These are phyloP conservation scores for Hipparchia sbordonii DNA, from an alignment of 2,888 invertebrate genomes.

Conservation along the genomic window DNA sequence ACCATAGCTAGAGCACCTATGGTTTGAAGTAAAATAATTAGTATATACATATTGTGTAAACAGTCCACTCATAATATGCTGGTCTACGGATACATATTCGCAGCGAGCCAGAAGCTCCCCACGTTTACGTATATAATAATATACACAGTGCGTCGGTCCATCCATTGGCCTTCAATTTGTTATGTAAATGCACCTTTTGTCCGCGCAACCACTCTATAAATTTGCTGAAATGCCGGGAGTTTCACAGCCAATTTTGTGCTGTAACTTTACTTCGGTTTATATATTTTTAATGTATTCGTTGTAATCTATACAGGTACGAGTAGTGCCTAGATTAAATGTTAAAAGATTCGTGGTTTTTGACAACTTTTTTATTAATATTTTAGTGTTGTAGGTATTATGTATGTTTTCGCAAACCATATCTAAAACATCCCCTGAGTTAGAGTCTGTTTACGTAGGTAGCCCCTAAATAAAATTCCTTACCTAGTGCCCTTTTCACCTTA, in stretches of 20 bases:
- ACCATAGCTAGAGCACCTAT: no score
- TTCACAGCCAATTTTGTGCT: slow-evolving; percentile 43
- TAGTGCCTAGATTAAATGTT: not conserved
- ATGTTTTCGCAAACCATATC: no score
- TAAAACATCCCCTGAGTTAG: no score
- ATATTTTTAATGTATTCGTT: slow-evolving; percentile 13
- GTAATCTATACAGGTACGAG: not conserved
- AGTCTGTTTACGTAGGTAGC: no score
- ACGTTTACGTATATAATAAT: slow-evolving; percentile 8
- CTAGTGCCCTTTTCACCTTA: no score
- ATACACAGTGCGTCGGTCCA: slow-evolving; percentile 36
- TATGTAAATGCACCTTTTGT: slow-evolving; percentile 81
- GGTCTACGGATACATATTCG: not conserved
- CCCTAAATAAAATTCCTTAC: no score
- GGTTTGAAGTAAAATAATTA: no score
- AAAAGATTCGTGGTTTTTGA: not conserved
- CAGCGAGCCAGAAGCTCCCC: not conserved
- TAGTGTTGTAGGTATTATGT: no score
- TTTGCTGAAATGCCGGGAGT: slow-evolving; percentile 45
- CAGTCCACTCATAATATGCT: not conserved
- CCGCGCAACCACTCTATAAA: slow-evolving; percentile 51
- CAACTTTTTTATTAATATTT: no score
- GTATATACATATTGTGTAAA: no score
- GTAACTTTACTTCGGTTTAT: slow-evolving; percentile 23
- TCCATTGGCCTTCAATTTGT: slow-evolving; percentile 77